Base-by-base conservation (phyloP, 2,797 vertebrate genomes). In the Girardinus metallicus region DNA sequence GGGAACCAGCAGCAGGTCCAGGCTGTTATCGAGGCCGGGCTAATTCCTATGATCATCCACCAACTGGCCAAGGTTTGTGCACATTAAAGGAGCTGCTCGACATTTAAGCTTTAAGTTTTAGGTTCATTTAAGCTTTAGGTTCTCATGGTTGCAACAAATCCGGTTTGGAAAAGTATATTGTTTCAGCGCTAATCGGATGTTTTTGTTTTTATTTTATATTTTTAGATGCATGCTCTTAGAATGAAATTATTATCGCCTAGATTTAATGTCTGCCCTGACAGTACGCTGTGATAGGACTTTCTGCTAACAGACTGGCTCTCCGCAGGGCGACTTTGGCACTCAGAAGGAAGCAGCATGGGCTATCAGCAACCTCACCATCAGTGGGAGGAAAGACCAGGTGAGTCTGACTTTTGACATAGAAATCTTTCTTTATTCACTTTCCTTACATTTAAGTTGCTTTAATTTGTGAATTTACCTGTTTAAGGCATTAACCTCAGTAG, bases 1-100 rank as follows among this genome's bases (percentile, higher is more conserved):
- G 99, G 99, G 88, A 99, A 99, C 94, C 99, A 99, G 93, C 99
- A 99, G 95, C 99, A 99, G 95, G 99, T 99, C 93, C 99, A 99
- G 87, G 97, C 98, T 86, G 98, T 99, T 89, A 99, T 99, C 85
- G 98, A 99, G 90, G 98, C 98, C 82, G 97, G 98, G 68, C 95
- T 99, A 94, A 99, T 99, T 94, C 98, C 98, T 70, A 99, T 99
- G 98, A 99, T 99, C 91, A 98, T 99, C 92, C 98, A 99, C 94
- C 98, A 99, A 90, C 96, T 99, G 93, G 98, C 98, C 84, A 99
- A 99, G 97, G 99, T 99, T 72, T 90, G 89, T 94, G 78, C 49
- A 36, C 12, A 31, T 13, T 26, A 26, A 68, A 81, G 44, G 21
- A 80, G 36, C 72, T 29, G 29, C 5, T 18, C 0, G 26, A 9